Conservation (phyloP, 2,113 vertebrate species). For the Anolis sagrei region DNA sequence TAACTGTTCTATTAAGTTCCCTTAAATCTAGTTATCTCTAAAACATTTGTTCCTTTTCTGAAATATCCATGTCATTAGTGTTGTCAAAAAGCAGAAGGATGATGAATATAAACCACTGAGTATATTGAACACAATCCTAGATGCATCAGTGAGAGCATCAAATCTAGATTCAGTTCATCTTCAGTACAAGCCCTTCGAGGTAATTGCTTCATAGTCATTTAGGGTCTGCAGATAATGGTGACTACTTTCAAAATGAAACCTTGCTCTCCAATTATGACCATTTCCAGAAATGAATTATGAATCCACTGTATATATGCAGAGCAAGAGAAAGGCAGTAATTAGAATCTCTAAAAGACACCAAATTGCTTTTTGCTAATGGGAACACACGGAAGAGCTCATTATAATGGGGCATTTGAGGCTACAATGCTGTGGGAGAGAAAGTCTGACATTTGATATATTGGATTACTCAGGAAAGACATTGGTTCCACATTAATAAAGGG, state of each 20-base stretch:
- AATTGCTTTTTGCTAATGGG: constrained; percentile 12
- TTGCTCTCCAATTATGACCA: constrained; percentile 9
- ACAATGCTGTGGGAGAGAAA: neutral
- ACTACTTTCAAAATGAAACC: neutral
- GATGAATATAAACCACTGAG: constrained; percentile 3
- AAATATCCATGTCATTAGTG: neutral
- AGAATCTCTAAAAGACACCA: constrained; percentile 7
- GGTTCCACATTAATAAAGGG: constrained; percentile 35
- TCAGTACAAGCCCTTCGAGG: neutral
- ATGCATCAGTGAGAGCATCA: neutral
- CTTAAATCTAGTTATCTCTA: neutral
- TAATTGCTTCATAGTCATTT: constrained; percentile 1
- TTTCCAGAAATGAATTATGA: constrained; percentile 17
- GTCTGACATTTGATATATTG: constrained; percentile 42
- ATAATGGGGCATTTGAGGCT: accelerated
- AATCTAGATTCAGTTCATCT: neutral
- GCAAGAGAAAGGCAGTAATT: constrained; percentile 2
- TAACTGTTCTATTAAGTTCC: neutral
- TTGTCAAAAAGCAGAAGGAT: neutral
- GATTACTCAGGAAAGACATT: constrained; percentile 39
- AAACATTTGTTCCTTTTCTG: neutral
- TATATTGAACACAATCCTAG: neutral
- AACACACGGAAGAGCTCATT: constrained; percentile 41
- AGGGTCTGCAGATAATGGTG: neutral
- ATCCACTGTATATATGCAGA: neutral